Conservation (phyloP, 2,888 invertebrate species). For the Noctua janthe region DNA sequence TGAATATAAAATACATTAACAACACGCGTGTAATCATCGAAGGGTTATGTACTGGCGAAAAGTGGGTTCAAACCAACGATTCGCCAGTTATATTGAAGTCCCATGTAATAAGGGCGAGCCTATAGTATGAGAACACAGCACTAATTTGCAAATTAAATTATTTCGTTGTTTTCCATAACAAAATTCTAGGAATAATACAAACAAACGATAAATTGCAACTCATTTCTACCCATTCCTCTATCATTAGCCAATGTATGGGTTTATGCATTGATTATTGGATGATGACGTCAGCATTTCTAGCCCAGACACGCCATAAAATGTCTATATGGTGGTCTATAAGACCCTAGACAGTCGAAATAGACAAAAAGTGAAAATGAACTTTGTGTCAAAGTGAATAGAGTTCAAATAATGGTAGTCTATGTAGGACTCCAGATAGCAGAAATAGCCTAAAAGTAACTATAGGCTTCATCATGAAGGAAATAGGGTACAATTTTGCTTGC, state of each 20-base stretch:
- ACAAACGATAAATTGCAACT: conserved; percentile 6
- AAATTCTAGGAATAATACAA: not conserved
- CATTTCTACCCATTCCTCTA: conserved; percentile 32
- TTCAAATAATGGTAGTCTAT: not conserved
- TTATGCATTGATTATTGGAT: conserved; percentile 51
- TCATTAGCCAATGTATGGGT: conserved; percentile 36
- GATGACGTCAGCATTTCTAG: conserved; percentile 65
- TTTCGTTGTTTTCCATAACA: not conserved
- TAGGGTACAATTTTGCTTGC: conserved; percentile 26
- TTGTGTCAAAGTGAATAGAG: not conserved
- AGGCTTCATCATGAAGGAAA: accelerated
- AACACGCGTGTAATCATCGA: not conserved
- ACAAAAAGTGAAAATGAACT: conserved; percentile 18
- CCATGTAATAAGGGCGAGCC: not conserved
- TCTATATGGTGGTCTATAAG: conserved; percentile 34
- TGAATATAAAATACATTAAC: not conserved
- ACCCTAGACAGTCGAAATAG: conserved; percentile 18
- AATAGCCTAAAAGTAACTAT: not conserved
- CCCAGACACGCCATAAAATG: conserved; percentile 60
- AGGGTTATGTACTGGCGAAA: not conserved
- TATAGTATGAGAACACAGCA: not conserved
- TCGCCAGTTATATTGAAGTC: not conserved
- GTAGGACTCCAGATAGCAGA: conserved; percentile 26
- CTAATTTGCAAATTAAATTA: not conserved
- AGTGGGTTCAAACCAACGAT: not conserved